phyloP scores from a whole-genome alignment of 64 coral and sea anemone species.

The Dendrophyllia cribrosa region DNA sequence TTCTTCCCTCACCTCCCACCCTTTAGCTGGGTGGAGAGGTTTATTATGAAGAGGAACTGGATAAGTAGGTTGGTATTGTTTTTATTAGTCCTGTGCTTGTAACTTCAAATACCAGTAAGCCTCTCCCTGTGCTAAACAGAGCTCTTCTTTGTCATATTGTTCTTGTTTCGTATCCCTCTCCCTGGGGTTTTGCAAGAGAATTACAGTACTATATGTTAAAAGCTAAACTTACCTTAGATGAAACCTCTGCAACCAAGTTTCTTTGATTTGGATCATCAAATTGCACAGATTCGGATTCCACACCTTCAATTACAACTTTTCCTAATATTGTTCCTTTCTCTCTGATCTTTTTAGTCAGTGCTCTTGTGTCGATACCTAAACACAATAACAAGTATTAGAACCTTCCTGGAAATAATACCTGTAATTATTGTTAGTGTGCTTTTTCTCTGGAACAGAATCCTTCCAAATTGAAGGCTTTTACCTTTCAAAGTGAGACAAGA shows the following conservation, averaged over 20 bases:
- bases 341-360: slow-evolving; percentile 96
- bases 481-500: too few species aligned
- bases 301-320: slow-evolving; percentile 95
- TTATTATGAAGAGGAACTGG: not conserved
- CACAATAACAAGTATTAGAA: not conserved
- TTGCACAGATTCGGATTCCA: slow-evolving; percentile 56
- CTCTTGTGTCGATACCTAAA: slow-evolving; percentile 93
- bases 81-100: too few species aligned
- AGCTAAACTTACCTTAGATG: slow-evolving; percentile 68
- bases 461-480: too few species aligned
- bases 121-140: not conserved
- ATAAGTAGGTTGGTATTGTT: too few species aligned
- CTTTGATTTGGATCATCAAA: slow-evolving; percentile 95
- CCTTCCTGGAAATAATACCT: not conserved
- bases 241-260: slow-evolving; percentile 91
- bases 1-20: not conserved
- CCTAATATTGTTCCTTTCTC: slow-evolving; percentile 95
- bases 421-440: too few species aligned
- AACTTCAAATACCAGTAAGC: too few species aligned
- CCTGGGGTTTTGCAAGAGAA: too few species aligned
- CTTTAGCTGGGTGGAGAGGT: not conserved
- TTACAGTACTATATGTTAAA: not conserved
- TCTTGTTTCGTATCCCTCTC: too few species aligned
- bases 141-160: not conserved
- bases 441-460: too few species aligned